These are phyloP conservation scores for Nemotelus nigrinus DNA, from an alignment of 2,888 invertebrate genomes.

Conservation along the genomic window DNA sequence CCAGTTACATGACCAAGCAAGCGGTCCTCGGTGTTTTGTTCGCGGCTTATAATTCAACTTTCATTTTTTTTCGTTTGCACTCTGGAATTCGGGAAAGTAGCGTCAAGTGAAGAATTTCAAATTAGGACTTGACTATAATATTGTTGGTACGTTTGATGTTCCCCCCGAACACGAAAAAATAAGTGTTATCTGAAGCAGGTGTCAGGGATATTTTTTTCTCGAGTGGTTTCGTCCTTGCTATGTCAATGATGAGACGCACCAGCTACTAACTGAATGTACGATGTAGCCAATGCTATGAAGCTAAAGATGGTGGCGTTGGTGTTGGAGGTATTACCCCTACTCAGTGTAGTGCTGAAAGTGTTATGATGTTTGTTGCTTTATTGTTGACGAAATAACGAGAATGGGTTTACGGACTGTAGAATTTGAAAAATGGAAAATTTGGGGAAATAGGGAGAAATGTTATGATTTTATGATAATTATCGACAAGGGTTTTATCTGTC, in stretches of 20 bases:
- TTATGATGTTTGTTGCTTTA: background rate
- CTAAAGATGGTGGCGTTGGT: too few species aligned
- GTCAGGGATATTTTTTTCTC: slow-evolving; percentile 35
- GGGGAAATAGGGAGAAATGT: background rate
- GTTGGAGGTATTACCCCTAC: too few species aligned
- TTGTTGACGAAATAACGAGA: background rate
- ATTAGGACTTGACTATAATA: slow-evolving; percentile 45
- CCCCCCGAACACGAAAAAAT: slow-evolving; percentile 21
- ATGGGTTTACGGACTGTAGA: slow-evolving; percentile 16
- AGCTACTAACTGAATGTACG: too few species aligned
- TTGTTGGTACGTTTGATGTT: slow-evolving; percentile 48
- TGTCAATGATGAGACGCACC: background rate
- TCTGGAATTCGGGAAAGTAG: slow-evolving; percentile 18
- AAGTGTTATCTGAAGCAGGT: slow-evolving; percentile 43
- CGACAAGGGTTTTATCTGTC: background rate
- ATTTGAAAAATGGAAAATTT: slow-evolving; percentile 20
- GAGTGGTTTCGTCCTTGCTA: slow-evolving; percentile 3
- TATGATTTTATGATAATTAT: slow-evolving; percentile 37
- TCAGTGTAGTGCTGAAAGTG: background rate
- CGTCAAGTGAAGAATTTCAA: slow-evolving; percentile 46
- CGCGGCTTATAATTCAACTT: too few species aligned
- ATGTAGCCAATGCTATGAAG: too few species aligned
- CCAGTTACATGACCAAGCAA: too few species aligned
- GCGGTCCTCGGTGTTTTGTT: too few species aligned
- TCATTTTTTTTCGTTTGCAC: slow-evolving; percentile 15